Conservation (phyloP, 2,113 vertebrate genomes). For the Symphodus melops region DNA sequence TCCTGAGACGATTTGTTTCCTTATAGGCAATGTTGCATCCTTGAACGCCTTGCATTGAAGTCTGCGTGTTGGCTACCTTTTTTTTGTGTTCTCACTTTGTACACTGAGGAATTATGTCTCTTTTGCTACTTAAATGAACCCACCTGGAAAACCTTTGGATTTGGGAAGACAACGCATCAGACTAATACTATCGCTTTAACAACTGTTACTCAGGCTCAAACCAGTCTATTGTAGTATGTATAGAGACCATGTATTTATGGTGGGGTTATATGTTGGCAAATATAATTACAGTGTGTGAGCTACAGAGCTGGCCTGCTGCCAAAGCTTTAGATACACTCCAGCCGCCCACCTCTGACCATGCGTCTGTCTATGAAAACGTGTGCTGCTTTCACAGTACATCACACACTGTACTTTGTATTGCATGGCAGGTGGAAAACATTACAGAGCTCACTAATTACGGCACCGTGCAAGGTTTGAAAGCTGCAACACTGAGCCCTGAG, state of each 20-base stretch:
- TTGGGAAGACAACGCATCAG: slow-evolving; percentile 3
- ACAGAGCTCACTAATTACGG: slow-evolving; percentile 35
- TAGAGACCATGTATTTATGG: slow-evolving; percentile 62
- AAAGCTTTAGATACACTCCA: slow-evolving; percentile 48
- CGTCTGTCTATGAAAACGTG: slow-evolving; percentile 42
- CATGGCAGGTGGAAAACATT: slow-evolving; percentile 28
- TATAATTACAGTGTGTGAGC: slow-evolving; percentile 74
- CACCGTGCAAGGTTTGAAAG: slow-evolving; percentile 1
- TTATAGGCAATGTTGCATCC: slow-evolving; percentile 12
- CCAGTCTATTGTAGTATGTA: slow-evolving; percentile 60
- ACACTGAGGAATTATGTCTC: background rate
- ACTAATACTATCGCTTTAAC: slow-evolving; percentile 42
- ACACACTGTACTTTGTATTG: slow-evolving; percentile 3
- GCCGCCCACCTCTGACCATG: slow-evolving; percentile 62
- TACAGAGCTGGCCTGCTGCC: slow-evolving; percentile 68
- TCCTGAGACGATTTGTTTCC: slow-evolving; percentile 33
- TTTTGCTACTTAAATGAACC: slow-evolving; percentile 3
- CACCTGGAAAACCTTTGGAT: background rate
- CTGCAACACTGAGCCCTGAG: background rate
- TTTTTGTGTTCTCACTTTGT: slow-evolving; percentile 8
- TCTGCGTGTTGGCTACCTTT: background rate
- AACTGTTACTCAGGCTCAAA: slow-evolving; percentile 25
- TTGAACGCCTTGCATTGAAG: background rate
- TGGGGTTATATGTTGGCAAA: slow-evolving; percentile 68
- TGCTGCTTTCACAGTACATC: slow-evolving; percentile 26